Evolutionary conservation across 2,888 invertebrate genomes (phyloP).

Genomic region (Amblyjoppa proteus): DNA sequence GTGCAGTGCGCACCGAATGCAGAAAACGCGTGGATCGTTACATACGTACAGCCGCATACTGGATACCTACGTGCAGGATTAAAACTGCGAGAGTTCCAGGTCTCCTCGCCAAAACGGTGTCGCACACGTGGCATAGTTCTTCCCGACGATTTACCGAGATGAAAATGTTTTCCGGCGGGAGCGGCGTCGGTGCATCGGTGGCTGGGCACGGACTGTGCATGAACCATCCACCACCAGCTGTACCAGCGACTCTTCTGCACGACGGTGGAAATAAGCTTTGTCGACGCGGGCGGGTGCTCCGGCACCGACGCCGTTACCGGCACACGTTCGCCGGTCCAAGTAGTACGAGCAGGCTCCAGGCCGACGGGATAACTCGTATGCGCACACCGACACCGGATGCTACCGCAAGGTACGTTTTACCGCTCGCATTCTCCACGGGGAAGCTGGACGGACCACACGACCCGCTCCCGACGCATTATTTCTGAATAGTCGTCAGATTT

Average conservation of each 20-base stretch:
- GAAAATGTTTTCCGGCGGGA: slow-evolving; percentile 51
- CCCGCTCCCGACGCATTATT: slow-evolving; percentile 21
- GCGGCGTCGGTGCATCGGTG: slow-evolving; percentile 7
- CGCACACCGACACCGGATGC: slow-evolving; percentile 17
- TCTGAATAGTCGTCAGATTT: slow-evolving; percentile 19
- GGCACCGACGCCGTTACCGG: slow-evolving; percentile 1
- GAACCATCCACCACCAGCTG: slow-evolving; percentile 27
- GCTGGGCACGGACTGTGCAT: not conserved
- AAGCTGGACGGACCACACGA: slow-evolving; percentile 21
- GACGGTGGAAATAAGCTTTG: slow-evolving; percentile 30
- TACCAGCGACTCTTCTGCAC: slow-evolving; percentile 4
- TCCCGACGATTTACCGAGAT: slow-evolving; percentile 54
- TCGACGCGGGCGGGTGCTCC: not conserved
- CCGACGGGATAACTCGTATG: slow-evolving; percentile 10
- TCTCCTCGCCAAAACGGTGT: slow-evolving; percentile 1
- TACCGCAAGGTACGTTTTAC: slow-evolving; percentile 14
- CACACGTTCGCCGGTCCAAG: not conserved
- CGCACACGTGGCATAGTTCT: slow-evolving; percentile 32
- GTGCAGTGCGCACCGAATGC: not conserved
- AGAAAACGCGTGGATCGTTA: not conserved
- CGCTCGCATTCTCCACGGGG: not conserved
- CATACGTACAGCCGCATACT: not conserved
- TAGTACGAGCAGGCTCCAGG: not conserved
- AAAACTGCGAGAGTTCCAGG: slow-evolving; percentile 11
- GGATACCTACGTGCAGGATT: slow-evolving; percentile 36